A percentile compares a stretch with the other conserved stretches of the same genome.
These are phyloP conservation scores for Drosophila mercatorum DNA, from an alignment of 2,888 invertebrate species.

Conservation along the genomic window DNA sequence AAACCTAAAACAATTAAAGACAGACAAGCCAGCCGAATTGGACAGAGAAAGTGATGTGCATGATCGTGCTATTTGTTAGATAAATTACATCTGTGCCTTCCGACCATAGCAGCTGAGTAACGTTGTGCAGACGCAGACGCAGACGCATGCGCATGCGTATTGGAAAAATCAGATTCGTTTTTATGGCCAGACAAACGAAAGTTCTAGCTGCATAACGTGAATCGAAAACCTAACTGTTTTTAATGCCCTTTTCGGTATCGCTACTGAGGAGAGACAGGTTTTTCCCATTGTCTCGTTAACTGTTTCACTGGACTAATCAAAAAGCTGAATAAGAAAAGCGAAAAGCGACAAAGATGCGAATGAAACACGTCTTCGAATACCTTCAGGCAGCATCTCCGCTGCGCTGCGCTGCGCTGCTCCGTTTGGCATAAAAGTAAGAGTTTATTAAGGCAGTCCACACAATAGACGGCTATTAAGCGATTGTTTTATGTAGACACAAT, in stretches of 20 bases:
- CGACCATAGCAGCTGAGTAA: slow-evolving; percentile 8
- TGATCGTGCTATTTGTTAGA: slow-evolving; percentile 65
- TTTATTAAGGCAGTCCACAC: slow-evolving; percentile 48
- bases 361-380: slow-evolving; percentile 1
- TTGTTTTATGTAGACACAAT: slow-evolving; percentile 52
- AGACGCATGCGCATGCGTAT: no score
- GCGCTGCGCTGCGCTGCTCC: background rate
- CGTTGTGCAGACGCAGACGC: background rate
- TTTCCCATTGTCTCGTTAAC: slow-evolving; percentile 43
- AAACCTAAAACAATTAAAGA: slow-evolving; percentile 62
- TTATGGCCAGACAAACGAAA: slow-evolving; percentile 14
- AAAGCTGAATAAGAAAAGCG: slow-evolving; percentile 51
- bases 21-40: slow-evolving; percentile 62
- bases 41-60: slow-evolving; percentile 74
- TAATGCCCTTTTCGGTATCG: background rate
- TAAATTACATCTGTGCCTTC: slow-evolving; percentile 54
- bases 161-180: background rate
- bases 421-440: slow-evolving; percentile 42
- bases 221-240: slow-evolving; percentile 23
- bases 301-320: slow-evolving; percentile 50
- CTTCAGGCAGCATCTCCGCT: slow-evolving; percentile 14
- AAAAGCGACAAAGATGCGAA: slow-evolving; percentile 37
- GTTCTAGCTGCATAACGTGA: slow-evolving; percentile 27
- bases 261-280: slow-evolving; percentile 27
- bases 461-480: slow-evolving; percentile 61